Percentiles rank a stretch among this genome's conserved stretches.
Evolutionary conservation across 2,797 vertebrate genomes (phyloP).

Genomic region (Pseudochirops corinnae): DNA sequence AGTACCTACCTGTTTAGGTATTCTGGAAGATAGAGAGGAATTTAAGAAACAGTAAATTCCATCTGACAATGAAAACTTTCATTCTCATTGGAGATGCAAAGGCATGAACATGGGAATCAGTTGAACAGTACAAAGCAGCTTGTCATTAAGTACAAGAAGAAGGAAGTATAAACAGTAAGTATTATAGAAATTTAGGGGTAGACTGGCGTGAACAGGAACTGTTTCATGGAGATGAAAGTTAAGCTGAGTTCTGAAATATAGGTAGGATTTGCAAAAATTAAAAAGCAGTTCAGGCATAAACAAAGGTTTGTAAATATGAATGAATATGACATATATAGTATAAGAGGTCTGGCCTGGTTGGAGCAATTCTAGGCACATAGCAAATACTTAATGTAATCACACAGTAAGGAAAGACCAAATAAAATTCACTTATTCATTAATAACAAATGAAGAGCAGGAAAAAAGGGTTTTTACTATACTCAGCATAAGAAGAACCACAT

Average conservation of each 20-base stretch:
- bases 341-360: not conserved
- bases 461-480: not conserved
- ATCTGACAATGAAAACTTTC: not conserved
- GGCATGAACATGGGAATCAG: not conserved
- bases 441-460: not conserved
- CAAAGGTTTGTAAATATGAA: not conserved
- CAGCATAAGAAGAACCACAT: not conserved
- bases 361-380: not conserved
- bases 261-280: not conserved
- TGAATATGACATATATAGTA: not conserved
- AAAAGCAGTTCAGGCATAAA: not conserved
- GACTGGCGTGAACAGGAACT: not conserved
- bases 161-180: not conserved
- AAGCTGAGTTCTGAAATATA: not conserved
- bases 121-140: not conserved
- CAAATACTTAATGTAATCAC: not conserved
- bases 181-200: not conserved
- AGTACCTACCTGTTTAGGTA: not conserved
- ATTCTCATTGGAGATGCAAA: not conserved
- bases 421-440: not conserved
- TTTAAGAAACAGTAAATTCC: not conserved
- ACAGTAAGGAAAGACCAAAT: not conserved
- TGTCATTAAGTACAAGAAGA: too few relatives aligned
- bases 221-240: not conserved
- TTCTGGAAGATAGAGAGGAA: not conserved